Evolutionary conservation across 2,797 vertebrate species (phyloP), one percentile per base, ranked within the genome.

Genomic region (Anas georgica): DNA sequence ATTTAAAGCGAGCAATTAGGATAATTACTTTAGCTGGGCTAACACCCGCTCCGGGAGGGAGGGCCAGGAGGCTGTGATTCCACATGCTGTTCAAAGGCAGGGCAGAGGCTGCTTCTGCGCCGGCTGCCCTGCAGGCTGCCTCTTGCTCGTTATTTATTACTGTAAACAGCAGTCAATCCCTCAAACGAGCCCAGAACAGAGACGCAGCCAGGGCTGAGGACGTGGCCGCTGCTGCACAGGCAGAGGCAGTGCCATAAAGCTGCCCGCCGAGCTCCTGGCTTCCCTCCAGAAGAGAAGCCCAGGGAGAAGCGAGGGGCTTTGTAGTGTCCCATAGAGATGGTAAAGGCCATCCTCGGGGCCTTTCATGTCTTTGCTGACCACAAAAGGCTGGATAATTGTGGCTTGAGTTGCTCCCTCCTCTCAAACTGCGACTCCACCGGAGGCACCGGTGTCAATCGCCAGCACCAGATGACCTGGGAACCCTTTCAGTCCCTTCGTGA

Each of bases 21-120:
- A 45, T 73, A 67, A 89, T 80, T 83, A 66, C 52, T 86, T 88
- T 83, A 45, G 69, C 66, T 82, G 55, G 37, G 67, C 13, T 52
- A 83, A 80, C 10, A 52, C 7, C 46, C 74, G 58, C 52, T 67
- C n/a, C 33, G 48, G 50, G 48, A 85, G n/a, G 22, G 20, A 85
- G n/a, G 22, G 20, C 3, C 10, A 86, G 55, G 10, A 86, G 0
- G 0, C 62, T 90, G 14, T 50, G 52, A 86, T 86, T 88, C 90
- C 74, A 86, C 20, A 23, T n/a, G 41, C 15, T 94, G 54, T 82
- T 91, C 74, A 66, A 93, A 95, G 64, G 80, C 1, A 80, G 18
- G 63, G 35, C 26, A 83, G 48, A 69, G 23, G 4, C 18, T 37
- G 22, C 58, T 92, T 84, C 54, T 66, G 28, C 48, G 81, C 59